Percentiles rank a stretch among this genome's conserved stretches.
These are phyloP conservation scores for Phaetusa simplex DNA, from an alignment of 2,113 vertebrate species.

Conservation along the genomic window DNA sequence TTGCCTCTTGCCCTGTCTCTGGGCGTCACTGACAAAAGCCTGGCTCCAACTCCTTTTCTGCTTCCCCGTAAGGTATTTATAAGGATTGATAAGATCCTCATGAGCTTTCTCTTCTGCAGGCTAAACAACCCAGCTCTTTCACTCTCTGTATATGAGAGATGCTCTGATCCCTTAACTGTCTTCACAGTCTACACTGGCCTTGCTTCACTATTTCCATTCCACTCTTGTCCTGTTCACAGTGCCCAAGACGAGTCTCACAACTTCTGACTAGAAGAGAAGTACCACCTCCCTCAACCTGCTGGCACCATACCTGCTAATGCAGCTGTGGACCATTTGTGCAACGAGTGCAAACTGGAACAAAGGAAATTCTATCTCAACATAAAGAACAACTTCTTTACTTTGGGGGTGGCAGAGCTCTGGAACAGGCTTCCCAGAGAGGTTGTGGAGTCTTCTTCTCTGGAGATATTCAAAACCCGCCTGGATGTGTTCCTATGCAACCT, in stretches of 20 bases:
- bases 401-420: too few relatives aligned
- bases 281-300: neutral
- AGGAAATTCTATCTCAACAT: too few relatives aligned
- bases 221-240: neutral
- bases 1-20: neutral
- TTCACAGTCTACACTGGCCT: neutral
- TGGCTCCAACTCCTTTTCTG: neutral
- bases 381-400: too few relatives aligned
- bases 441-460: neutral
- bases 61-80: neutral
- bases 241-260: neutral
- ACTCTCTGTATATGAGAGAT: neutral
- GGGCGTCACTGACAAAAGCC: neutral
- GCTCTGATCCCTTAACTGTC: neutral
- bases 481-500: neutral
- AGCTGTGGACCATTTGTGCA: neutral
- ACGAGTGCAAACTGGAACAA: too few relatives aligned
- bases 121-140: neutral
- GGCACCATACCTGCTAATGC: neutral
- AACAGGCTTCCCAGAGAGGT: too few relatives aligned
- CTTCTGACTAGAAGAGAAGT: neutral
- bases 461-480: neutral
- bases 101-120: neutral
- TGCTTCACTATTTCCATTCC: neutral
- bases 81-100: neutral